Conservation (phyloP, 2,113 vertebrate genomes). For the Serinus canaria region DNA sequence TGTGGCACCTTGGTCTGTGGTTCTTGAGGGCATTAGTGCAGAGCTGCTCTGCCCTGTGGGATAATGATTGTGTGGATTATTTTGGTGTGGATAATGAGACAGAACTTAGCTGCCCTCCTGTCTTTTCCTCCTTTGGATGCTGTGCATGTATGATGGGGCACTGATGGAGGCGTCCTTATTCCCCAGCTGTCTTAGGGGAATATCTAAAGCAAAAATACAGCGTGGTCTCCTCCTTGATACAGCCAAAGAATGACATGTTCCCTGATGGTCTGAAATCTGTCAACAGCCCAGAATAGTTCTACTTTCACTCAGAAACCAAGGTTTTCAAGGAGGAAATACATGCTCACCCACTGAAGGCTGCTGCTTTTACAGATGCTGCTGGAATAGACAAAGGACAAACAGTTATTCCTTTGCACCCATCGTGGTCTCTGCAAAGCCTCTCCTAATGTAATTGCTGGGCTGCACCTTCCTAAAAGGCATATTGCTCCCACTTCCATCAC, state of each 20-base stretch:
- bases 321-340: not conserved
- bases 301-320: not conserved
- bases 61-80: not conserved
- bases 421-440: not conserved
- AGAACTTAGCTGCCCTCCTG: not conserved
- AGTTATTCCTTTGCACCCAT: not conserved
- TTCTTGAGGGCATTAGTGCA: not conserved
- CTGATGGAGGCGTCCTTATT: not conserved
- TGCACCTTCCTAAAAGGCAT: not conserved
- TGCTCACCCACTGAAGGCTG: not conserved
- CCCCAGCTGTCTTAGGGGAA: not conserved
- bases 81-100: not conserved
- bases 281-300: not conserved
- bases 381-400: not conserved
- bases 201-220: not conserved
- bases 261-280: constrained; percentile 12
- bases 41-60: not conserved
- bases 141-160: not conserved
- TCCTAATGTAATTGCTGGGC: not conserved
- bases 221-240: not conserved
- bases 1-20: not conserved
- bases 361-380: not conserved
- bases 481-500: not conserved
- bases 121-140: not conserved
- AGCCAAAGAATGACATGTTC: not conserved